Evolutionary conservation across 2,888 invertebrate species (phyloP), one percentile per base, ranked within the genome.

Genomic region (Cryptocephalus primarius): DNA sequence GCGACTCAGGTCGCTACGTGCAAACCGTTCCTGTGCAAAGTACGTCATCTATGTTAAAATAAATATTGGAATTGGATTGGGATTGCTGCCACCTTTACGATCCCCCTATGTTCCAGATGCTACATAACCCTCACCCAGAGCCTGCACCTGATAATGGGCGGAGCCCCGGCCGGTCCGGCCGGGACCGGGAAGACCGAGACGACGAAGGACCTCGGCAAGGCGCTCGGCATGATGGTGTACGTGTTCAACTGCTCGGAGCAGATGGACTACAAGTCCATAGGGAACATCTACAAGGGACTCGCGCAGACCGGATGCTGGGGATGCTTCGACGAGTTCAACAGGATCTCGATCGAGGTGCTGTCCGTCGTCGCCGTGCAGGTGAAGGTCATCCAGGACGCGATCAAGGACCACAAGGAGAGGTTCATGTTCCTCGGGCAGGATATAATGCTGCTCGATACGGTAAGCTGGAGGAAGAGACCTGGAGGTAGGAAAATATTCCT

Each of bases 181-280:
- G 92, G 91, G 44, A 95, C 95, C 1, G 94, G 94, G 1, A 95
- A 95, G 74, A 95, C 94, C 0, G 95, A 95, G 72, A 95, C 95
- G 0, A 95, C 94, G 0, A 95, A 95, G 70, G 95, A 95, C 75
- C 75, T 95, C 56, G 95, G 94, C 1, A 79, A 91, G 64, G 92
- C 93, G 9, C 75, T 95, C 2, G 95, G 94, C 38, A 86, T 94
- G 64, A 92, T 94, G 92, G 94, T 94, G 8, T 94, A 94, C 61
- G 94, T 94, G n/a, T 55, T 55, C 39, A 94, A 94, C 69, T 94
- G 93, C 68, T 93, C 93, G 0, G 93, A 94, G 67, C 93, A 94
- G 75, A 93, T 94, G 93, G 94, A 94, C 70, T 94, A 93, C 72
- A 90, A 89, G 74, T 92, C 92, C 1, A 86, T 91, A 57, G 94